phyloP scores from a whole-genome alignment of 2,113 vertebrate genomes.

The chimpanzee (Pan troglodytes) region DNA sequence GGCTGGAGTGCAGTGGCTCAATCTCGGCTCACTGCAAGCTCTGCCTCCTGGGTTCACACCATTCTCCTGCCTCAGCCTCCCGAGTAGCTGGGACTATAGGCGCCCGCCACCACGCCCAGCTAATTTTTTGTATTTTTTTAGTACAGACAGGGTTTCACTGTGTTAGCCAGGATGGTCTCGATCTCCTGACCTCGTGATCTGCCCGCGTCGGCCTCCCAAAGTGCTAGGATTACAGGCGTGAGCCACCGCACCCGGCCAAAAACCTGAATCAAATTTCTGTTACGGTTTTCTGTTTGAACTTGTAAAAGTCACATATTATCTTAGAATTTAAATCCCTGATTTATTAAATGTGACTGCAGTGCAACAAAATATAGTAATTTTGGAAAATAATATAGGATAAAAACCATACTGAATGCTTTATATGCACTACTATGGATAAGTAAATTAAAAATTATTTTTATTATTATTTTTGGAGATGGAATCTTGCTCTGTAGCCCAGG shows the following conservation, averaged over 20 bases:
- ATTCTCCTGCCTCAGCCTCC: no score
- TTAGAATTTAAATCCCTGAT: background rate
- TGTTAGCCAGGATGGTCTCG: no score
- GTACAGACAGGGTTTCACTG: no score
- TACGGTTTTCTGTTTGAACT: background rate
- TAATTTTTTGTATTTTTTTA: no score
- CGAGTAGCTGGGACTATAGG: no score
- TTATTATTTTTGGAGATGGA: background rate
- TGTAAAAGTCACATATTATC: background rate
- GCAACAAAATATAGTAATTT: background rate
- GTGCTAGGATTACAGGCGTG: no score
- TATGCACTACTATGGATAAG: background rate
- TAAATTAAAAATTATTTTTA: background rate
- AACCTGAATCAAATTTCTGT: background rate
- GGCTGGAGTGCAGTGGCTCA: no score
- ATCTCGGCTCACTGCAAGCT: no score
- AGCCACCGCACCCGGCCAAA: background rate
- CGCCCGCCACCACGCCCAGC: accelerated
- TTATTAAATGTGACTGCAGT: background rate
- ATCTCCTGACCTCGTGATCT: no score
- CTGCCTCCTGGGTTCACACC: no score
- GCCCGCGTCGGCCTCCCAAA: accelerated
- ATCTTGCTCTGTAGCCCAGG: no score
- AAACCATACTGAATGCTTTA: background rate
- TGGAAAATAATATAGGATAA: background rate